Percentiles rank a stretch among this genome's conserved stretches.
Evolutionary conservation across 2,113 vertebrate species (phyloP).

Genomic region (Calonectris borealis): DNA sequence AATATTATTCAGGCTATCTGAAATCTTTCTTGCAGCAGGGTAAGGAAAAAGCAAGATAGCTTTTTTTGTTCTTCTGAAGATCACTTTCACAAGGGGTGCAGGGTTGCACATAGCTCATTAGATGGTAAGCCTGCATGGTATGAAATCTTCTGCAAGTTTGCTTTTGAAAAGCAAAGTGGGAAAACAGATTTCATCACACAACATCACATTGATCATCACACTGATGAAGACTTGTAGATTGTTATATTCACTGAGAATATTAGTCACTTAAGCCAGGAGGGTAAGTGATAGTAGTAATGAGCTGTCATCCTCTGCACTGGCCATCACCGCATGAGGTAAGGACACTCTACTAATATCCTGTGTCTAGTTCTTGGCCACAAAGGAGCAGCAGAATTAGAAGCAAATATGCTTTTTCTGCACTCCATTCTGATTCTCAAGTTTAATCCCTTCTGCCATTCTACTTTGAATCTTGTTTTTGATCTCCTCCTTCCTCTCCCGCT

Average conservation of each 20-base stretch:
- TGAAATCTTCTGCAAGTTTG: background rate
- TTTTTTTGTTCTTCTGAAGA: background rate
- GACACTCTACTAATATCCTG: background rate
- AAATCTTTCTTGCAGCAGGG: background rate
- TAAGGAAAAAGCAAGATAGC: background rate
- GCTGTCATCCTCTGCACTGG: background rate
- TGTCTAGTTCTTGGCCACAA: background rate
- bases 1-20: background rate
- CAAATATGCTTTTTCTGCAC: background rate
- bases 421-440: background rate
- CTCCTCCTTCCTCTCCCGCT: background rate
- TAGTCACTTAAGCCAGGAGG: background rate
- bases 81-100: background rate
- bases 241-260: background rate
- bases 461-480: background rate
- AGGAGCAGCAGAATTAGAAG: background rate
- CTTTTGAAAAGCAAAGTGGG: background rate
- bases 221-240: background rate
- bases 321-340: background rate
- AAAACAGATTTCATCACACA: background rate
- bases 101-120: background rate
- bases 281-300: background rate
- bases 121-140: background rate
- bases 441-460: background rate
- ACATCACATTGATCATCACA: background rate